Evolutionary conservation across 2,797 vertebrate genomes (phyloP).

Genomic region (Lateolabrax maculatus): DNA sequence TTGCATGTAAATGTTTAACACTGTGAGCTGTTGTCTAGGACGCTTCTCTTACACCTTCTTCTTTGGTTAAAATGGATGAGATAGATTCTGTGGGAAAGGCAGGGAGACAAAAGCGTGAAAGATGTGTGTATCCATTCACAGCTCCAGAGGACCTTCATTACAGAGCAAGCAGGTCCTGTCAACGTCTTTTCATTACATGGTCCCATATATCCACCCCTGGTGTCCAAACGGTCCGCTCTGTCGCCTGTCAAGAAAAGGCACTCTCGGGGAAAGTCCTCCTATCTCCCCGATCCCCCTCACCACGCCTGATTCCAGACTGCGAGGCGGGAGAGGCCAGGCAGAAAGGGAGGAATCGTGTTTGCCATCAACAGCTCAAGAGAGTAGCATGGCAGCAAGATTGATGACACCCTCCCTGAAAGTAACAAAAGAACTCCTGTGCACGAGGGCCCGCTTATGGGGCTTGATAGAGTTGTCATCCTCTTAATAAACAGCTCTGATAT

Average conservation of each 20-base stretch:
- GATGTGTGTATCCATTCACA: constrained; percentile 81
- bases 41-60: constrained; percentile 66
- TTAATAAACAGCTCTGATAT: constrained; percentile 94
- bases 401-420: constrained; percentile 91
- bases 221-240: constrained; percentile 81
- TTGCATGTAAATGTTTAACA: constrained; percentile 75
- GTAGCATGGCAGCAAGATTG: constrained; percentile 93
- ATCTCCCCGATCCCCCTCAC: constrained; percentile 78
- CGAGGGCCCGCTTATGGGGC: constrained; percentile 92
- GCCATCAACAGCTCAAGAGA: constrained; percentile 91
- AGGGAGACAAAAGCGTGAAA: constrained; percentile 78
- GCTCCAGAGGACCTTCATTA: constrained; percentile 84
- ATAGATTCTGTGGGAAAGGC: constrained; percentile 79
- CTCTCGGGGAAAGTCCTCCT: constrained; percentile 84
- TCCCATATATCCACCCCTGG: constrained; percentile 83
- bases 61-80: constrained; percentile 72
- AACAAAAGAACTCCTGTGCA: constrained; percentile 91
- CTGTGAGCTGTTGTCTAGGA: constrained; percentile 63
- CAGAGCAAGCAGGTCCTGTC: constrained; percentile 86
- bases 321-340: constrained; percentile 83
- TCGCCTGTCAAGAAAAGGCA: constrained; percentile 82
- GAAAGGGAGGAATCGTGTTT: constrained; percentile 86
- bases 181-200: constrained; percentile 85
- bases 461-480: constrained; percentile 96
- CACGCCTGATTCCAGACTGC: constrained; percentile 77